Evolutionary conservation across 2,113 vertebrate species (phyloP), one percentile per base, ranked within the genome.

Genomic region (Pardalotus punctatus): DNA sequence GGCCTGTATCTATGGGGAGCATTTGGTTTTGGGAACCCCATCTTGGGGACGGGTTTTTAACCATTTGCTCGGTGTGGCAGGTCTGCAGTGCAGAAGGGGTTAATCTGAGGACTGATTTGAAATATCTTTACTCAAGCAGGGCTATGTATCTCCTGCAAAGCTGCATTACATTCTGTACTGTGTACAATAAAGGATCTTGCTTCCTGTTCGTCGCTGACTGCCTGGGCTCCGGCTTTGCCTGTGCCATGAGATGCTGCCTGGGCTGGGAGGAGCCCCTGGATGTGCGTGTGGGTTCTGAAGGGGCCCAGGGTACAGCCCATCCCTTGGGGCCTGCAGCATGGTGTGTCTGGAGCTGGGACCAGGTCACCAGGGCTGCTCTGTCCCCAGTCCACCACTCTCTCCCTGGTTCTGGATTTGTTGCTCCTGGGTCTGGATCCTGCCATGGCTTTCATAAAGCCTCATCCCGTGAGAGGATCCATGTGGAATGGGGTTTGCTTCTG

Each of bases 111-210:
- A 94, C 95, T 97, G 97, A 92, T 97, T 93, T 96, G 94, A 97
- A 96, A 94, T 96, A 76, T 90, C 97, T 95, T 80, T 94, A 96
- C 95, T 97, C 53, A 38, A 90, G 98, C 98, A 98, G 98, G 98
- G 96, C 97, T 95, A 89, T 99, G 96, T 98, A 98, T 98, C 97
- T 98, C 98, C 98, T 98, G 98, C 98, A 98, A 98, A 98, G 98
- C 98, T 98, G 98, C 98, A 92, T 99, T 99, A 98, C 98, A 97
- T 99, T 99, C 98, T 99, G 98, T 99, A 99, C 98, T 98, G 98
- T 98, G 98, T 99, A 99, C 99, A 99, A 99, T 99, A 99, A 99
- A 99, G 98, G 96, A 96, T 96, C 97, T 97, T 97, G 98, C 98
- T 98, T 98, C 98, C 97, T 95, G 96, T 98, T 98, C 97, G 78